Base-by-base conservation (phyloP, 1,140 invertebrate species). In the Sitobion miscanthi region DNA sequence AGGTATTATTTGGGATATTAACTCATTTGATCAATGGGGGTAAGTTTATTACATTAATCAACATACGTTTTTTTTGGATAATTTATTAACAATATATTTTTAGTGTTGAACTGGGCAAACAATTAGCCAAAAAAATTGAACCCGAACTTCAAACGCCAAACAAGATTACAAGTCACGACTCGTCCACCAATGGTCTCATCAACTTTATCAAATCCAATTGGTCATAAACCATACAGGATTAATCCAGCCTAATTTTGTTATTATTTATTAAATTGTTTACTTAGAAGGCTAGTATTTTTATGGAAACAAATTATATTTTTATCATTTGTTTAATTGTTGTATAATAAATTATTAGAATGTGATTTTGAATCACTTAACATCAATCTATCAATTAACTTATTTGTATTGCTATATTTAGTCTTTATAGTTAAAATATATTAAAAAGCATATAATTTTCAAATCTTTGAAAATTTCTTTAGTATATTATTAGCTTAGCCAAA, bases 11-110 rank as follows among this genome's bases (percentile, higher is more conserved):
- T 99, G 99, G 99, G 98, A 99, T 95, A 99, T 99, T 94, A 99
- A 99, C 95, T 99, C 99, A 0, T 99, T 98, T 95, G 99, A 99
- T 96, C 99, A 99, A 95, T 99, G 99, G 99, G 99, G 99, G 97
- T 98, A 96, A 96, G 96, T 90, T 54, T 95, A 57, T 57, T 85
- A 45, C 2, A 85, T 35, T 42, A 45, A 82, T 35, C 93, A 89
- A 90, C 77, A n/a, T 93, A 93, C 92, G 57, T 49, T 86, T 86
- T 5, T 91, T 77, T 89, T 23, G 45, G 9, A 49, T 49, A 52
- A 82, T 85, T 82, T 93, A 94, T 93, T 90, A n/a, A 94, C 11
- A 3, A 8, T 93, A 94, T 86, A 93, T 94, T 94, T 94, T 94
- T 94, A 98, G 97, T 87, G 99, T 99, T 94, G 99, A 99, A 95